Base-by-base conservation (phyloP, 2,888 invertebrate genomes). In the Sceliomorpha sp. region DNA sequence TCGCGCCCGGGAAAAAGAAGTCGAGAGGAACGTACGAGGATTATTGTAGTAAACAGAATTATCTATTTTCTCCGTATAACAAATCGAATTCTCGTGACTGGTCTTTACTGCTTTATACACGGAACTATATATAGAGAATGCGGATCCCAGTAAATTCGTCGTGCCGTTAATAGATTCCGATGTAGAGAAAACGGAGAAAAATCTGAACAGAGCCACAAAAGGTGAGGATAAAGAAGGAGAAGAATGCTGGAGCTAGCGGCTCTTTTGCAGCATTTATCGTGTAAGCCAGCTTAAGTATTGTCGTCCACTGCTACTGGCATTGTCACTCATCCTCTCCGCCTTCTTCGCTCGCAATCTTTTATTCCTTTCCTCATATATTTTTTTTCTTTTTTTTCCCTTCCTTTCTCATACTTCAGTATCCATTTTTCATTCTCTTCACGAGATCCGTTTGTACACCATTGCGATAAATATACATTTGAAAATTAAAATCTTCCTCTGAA, bases 231-330 rank as follows among this genome's bases (percentile, higher is more conserved):
- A 72, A 73, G 76, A 70, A 72, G 73, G 73, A 73, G 75, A 70
- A 73, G 73, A 75, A 76, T 72, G 70, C 53, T 24, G 44, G 39
- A 72, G 70, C 53, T 59, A 73, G 73, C 76, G 76, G 75, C 73
- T 64, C 75, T 76, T 79, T 79, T 79, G 75, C 74, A 70, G 72
- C 73, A 64, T 80, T 79, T 77, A 77, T 78, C 73, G 77, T 73
- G 68, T 68, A 77, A 76, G 74, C 70, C 69, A 77, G 78, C 79
- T 79, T 76, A 76, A 76, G 68, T 67, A 76, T 80, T 77, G 76
- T 79, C 76, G 70, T 74, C 76, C 66, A 59, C 70, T 69, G 75
- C 78, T 78, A 78, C 75, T 59, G 76, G 72, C 74, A 75, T 75
- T 77, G 78, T 79, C 76, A 70, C 73, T 67, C 64, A 62, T 40